Evolutionary conservation across 2,888 invertebrate genomes (phyloP).

Genomic region (Calliopum simillimum): DNA sequence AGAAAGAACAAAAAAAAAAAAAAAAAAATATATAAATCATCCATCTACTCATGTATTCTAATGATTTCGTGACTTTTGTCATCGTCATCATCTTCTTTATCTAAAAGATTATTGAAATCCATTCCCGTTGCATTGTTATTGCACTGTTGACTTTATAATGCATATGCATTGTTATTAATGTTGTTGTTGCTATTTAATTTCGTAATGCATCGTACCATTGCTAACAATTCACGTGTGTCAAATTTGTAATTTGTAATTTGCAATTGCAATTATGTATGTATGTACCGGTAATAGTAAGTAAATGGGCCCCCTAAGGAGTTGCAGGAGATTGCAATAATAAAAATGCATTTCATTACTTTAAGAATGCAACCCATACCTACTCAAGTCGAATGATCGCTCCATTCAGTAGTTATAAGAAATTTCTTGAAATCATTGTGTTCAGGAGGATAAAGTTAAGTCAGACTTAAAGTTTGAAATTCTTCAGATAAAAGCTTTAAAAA

Average conservation of each 20-base stretch:
- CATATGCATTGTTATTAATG: slow-evolving; percentile 18
- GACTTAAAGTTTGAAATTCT: too few species aligned
- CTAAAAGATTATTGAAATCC: slow-evolving; percentile 39
- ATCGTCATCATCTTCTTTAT: slow-evolving; percentile 33
- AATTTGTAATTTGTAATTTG: slow-evolving; percentile 13
- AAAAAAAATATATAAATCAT: too few species aligned
- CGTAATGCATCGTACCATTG: slow-evolving; percentile 23
- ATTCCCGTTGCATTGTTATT: slow-evolving; percentile 17
- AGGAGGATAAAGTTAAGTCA: too few species aligned
- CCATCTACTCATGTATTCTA: slow-evolving; percentile 24
- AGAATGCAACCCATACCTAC: too few species aligned
- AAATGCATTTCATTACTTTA: too few species aligned
- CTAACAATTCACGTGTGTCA: slow-evolving; percentile 25
- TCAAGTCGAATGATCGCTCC: too few species aligned
- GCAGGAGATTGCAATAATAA: too few species aligned
- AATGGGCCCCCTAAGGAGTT: too few species aligned
- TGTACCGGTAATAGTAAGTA: background rate
- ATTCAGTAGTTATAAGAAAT: too few species aligned
- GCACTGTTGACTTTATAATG: slow-evolving; percentile 15
- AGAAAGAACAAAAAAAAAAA: background rate
- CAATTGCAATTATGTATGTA: slow-evolving; percentile 25
- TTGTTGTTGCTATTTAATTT: slow-evolving; percentile 32
- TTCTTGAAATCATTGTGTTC: too few species aligned
- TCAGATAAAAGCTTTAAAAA: too few species aligned
- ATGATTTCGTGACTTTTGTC: slow-evolving; percentile 37